These are phyloP conservation scores for Cryptoblepharus egeriae DNA, from an alignment of 2,797 vertebrate species.

Conservation along the genomic window DNA sequence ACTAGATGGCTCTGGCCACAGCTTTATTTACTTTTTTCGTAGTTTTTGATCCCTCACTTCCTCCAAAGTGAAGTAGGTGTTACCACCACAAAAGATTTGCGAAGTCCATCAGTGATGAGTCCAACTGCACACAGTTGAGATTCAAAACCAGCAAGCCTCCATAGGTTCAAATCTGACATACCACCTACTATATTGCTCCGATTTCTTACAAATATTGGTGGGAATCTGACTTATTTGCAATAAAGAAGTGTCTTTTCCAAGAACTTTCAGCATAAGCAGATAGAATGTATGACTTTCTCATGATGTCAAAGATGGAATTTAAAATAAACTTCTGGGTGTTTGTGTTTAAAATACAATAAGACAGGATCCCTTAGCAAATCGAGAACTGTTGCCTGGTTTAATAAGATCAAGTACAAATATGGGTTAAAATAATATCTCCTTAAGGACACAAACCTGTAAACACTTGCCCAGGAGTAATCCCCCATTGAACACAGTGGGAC, in stretches of 20 bases:
- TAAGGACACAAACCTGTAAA: no score
- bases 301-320: background rate
- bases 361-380: slow-evolving; percentile 1
- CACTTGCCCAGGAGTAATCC: no score
- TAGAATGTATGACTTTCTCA: no score
- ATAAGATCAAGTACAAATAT: background rate
- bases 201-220: background rate
- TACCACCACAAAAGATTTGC: background rate
- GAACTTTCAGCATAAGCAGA: background rate
- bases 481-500: no score
- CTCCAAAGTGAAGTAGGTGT: background rate
- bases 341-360: background rate
- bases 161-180: background rate
- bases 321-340: background rate
- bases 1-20: no score
- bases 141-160: background rate
- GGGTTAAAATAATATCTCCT: background rate
- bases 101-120: no score
- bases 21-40: no score
- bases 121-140: no score
- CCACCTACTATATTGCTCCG: background rate
- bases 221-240: background rate
- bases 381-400: background rate
- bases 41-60: background rate
- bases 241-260: background rate